Evolutionary conservation across 2,113 vertebrate species (phyloP), one percentile per base, ranked within the genome.

Genomic region (Brachypodius melanocephalos): DNA sequence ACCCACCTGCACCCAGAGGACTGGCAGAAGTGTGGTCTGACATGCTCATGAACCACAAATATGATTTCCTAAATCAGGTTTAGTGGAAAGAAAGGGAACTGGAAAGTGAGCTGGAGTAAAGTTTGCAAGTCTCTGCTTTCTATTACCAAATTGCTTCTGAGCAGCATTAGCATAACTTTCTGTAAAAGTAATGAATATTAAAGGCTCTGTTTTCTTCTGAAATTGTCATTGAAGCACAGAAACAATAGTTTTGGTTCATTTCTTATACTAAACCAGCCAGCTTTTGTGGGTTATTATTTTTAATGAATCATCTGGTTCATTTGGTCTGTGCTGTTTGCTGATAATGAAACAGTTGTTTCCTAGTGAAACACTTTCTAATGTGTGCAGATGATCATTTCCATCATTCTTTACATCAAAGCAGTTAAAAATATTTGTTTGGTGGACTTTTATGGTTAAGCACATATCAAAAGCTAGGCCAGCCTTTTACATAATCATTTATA

Each of bases 391-490:
- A 25, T 45, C 1, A 0, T 79, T 91, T 55, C 38, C 42, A 78
- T 84, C 91, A 75, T 91, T 87, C 81, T 81, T 91, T 89, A 85
- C 57, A 62, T 89, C 84, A 78, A 88, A 89, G 87, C 14, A 76
- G 29, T 52, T 90, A 55, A 88, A 90, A 95, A 42, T 80, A 83
- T 83, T 83, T 93, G 59, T 80, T 93, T 63, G 67, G 75, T 34
- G 49, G 65, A 42, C 52, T 80, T 88, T 9, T 86, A 9, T 90
- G 34, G 89, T 93, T 80, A 91, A 83, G 77, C 72, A 67, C 43
- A 18, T 67, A 90, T 59, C 87, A 93, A 83, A 95, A 87, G 34
- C 71, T 54, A 46, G 31, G 31, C 36, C 48, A 68, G 63, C 36
- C 36, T 85, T 92, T 77, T 77, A 58, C 34, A 6, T 88, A 59